Evolutionary conservation across 1,140 invertebrate species (phyloP).

Genomic region (Asobara japonica): DNA sequence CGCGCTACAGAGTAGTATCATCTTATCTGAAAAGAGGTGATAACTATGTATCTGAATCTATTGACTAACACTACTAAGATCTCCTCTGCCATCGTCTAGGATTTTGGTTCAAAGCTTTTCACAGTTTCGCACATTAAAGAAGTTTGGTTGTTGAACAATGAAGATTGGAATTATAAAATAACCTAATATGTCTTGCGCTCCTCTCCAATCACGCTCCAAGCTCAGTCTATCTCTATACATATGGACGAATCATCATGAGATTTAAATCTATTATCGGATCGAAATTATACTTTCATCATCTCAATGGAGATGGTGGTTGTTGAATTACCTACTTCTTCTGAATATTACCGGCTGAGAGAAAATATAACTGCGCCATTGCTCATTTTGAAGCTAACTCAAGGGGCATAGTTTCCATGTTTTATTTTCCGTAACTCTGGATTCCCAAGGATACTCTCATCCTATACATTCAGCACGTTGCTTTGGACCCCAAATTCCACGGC

Average conservation of each 20-base stretch:
- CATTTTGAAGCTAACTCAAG: background rate
- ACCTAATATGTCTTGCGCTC: no score
- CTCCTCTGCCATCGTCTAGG: no score
- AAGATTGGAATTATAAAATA: no score
- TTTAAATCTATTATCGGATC: background rate
- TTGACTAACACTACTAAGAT: no score
- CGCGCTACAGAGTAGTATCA: background rate
- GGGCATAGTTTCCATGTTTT: constrained; percentile 19
- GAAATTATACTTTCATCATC: background rate
- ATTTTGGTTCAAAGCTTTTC: no score
- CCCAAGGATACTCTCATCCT: background rate
- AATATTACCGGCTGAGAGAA: background rate
- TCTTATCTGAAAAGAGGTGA: background rate
- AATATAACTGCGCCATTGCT: background rate
- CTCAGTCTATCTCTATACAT: no score
- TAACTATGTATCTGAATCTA: no score
- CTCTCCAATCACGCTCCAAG: no score
- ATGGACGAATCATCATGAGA: no score
- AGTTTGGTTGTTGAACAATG: no score
- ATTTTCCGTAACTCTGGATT: constrained; percentile 10
- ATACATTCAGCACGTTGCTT: background rate
- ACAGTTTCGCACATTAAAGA: no score
- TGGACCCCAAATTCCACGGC: constrained; percentile 9
- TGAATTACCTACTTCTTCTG: background rate
- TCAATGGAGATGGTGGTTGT: background rate